A percentile compares a stretch with the other conserved stretches of the same genome.
These are phyloP conservation scores for Chamaetylas fuelleborni DNA, from an alignment of 2,113 vertebrate species.

Conservation along the genomic window DNA sequence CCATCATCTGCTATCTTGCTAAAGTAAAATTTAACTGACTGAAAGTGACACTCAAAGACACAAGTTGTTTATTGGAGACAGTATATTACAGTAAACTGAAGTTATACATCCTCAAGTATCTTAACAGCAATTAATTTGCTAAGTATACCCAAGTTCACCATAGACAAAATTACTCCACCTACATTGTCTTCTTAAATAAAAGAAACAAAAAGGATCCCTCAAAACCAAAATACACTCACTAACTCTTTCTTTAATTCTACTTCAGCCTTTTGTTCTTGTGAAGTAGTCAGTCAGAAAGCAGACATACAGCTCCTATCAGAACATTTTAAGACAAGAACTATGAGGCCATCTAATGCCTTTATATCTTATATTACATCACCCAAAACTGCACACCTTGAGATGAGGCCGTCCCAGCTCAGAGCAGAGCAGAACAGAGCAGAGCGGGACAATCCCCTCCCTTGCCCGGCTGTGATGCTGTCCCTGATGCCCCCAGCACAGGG, in stretches of 20 bases:
- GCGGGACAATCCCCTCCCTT: not conserved
- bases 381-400: accelerated
- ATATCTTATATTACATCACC: too few relatives aligned
- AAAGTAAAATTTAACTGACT: not conserved
- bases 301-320: not conserved
- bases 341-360: not conserved
- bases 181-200: not conserved
- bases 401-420: accelerated
- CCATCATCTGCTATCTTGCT: not conserved
- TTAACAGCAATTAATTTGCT: not conserved
- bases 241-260: not conserved
- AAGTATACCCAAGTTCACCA: not conserved
- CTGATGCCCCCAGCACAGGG: not conserved
- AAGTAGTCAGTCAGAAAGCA: not conserved
- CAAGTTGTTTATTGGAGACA: not conserved
- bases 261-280: not conserved
- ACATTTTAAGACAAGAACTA: not conserved
- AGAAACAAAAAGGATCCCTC: not conserved
- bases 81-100: not conserved
- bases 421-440: not conserved
- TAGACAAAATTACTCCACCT: not conserved
- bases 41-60: not conserved
- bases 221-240: not conserved
- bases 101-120: not conserved
- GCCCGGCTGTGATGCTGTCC: accelerated